phyloP scores from a whole-genome alignment of 2,888 invertebrate genomes.

The Andrena hattorfiana region DNA sequence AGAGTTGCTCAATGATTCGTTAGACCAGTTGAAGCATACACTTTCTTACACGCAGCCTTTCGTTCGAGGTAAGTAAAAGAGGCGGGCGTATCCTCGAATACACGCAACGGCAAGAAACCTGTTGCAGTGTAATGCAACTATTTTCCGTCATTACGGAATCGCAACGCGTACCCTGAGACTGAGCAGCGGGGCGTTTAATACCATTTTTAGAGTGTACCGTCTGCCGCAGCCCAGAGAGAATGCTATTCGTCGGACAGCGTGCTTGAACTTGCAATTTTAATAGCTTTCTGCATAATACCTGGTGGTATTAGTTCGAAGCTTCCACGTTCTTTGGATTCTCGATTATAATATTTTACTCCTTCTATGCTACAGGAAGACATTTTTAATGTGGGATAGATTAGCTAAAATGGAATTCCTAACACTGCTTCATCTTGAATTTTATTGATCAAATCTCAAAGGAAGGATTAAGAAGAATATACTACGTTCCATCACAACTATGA shows the following conservation, averaged over 20 bases:
- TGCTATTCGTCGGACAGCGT: not conserved
- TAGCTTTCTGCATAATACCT: conserved; percentile 8
- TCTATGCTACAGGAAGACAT: not conserved
- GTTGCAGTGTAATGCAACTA: conserved; percentile 42
- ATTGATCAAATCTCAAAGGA: too few species aligned
- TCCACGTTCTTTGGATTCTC: not conserved
- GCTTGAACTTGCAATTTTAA: not conserved
- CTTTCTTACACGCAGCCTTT: conserved; percentile 29
- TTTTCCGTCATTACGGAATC: conserved; percentile 53
- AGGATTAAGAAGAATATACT: too few species aligned
- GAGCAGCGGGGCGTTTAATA: conserved; percentile 36
- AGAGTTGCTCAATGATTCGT: conserved; percentile 40
- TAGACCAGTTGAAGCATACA: conserved; percentile 26
- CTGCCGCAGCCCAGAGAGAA: conserved; percentile 15
- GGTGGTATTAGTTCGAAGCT: not conserved
- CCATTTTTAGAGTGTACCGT: conserved; percentile 49
- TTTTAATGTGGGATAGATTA: not conserved
- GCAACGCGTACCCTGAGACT: conserved; percentile 40
- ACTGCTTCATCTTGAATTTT: not conserved
- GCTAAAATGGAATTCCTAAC: not conserved
- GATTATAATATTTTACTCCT: not conserved
- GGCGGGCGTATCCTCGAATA: conserved; percentile 35
- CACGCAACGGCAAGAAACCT: conserved; percentile 41
- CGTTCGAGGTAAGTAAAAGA: conserved; percentile 23
- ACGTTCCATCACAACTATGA: too few species aligned